These are phyloP conservation scores for Catharus bicknelli DNA, from an alignment of 2,113 vertebrate genomes.

Conservation along the genomic window DNA sequence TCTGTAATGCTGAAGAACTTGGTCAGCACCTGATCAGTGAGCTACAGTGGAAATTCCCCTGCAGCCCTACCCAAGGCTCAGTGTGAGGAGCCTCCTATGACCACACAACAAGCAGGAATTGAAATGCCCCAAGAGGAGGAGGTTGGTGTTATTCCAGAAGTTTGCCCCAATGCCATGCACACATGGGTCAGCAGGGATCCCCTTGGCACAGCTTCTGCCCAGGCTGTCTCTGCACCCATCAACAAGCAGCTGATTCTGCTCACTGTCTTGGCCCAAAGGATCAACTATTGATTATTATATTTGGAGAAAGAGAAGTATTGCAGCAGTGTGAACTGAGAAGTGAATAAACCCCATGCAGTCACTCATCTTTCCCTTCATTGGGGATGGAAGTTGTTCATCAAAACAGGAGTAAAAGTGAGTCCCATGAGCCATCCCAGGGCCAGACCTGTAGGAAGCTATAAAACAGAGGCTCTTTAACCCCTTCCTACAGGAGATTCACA, in stretches of 20 bases:
- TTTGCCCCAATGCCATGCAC: too few species aligned
- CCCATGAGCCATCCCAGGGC: neutral
- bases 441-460: neutral
- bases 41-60: neutral
- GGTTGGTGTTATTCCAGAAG: neutral
- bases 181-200: accelerated
- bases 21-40: neutral
- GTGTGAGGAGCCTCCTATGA: neutral
- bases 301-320: neutral
- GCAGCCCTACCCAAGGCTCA: neutral
- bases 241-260: neutral
- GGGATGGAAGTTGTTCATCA: neutral
- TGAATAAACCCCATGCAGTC: neutral
- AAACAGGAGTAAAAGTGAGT: accelerated
- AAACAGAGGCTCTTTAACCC: neutral
- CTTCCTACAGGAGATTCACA: neutral
- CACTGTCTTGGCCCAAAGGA: neutral
- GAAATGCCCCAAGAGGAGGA: neutral
- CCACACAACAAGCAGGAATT: accelerated
- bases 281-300: accelerated
- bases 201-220: neutral
- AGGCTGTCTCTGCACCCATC: neutral
- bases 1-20: neutral
- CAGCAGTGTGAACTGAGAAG: neutral
- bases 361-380: neutral